Evolutionary conservation across 2,888 invertebrate species (phyloP).

Genomic region (Dione vanillae): DNA sequence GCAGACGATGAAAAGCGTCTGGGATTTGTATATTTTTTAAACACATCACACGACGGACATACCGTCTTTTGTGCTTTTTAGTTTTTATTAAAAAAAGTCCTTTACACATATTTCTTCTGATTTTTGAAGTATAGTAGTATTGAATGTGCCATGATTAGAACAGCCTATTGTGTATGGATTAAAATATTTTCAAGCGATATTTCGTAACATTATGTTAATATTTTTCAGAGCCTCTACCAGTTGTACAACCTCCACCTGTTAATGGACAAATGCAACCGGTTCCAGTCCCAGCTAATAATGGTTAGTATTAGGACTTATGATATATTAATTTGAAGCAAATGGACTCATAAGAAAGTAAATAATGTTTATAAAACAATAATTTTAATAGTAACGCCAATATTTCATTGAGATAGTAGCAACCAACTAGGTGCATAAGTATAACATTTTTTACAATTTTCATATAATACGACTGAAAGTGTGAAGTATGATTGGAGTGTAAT

Average conservation of each 20-base stretch:
- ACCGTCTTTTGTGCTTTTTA: too few species aligned
- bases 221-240: conserved; percentile 50
- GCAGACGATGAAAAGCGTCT: too few species aligned
- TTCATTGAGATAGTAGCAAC: neutral
- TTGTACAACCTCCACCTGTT: conserved; percentile 51
- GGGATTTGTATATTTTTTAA: too few species aligned
- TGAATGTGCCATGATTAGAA: too few species aligned
- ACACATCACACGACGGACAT: too few species aligned
- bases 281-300: conserved; percentile 47
- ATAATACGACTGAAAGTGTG: neutral
- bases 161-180: neutral
- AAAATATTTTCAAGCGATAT: too few species aligned
- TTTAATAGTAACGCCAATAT: neutral
- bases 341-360: neutral
- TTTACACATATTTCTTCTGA: too few species aligned
- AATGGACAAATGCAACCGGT: conserved; percentile 55
- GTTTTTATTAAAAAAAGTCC: too few species aligned
- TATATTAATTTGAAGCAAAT: neutral
- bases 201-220: neutral
- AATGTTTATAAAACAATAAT: neutral
- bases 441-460: neutral
- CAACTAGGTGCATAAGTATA: neutral
- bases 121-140: too few species aligned
- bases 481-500: conserved; percentile 29
- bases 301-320: conserved; percentile 40